These are phyloP conservation scores for Hecatera dysodea DNA, from an alignment of 2,888 invertebrate genomes.

Conservation along the genomic window DNA sequence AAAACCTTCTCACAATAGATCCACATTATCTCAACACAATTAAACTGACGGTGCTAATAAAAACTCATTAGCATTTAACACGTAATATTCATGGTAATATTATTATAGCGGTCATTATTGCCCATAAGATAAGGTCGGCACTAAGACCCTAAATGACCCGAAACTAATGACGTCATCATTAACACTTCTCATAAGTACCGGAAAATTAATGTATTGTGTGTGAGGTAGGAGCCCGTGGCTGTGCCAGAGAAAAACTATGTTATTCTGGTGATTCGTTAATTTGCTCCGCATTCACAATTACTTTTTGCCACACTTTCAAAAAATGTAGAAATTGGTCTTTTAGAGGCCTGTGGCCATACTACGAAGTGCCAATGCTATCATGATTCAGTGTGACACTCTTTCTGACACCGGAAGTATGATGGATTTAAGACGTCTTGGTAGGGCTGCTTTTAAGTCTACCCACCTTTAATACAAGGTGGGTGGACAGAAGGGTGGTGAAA, in stretches of 20 bases:
- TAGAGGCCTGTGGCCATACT: no score
- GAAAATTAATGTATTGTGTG: slow-evolving; percentile 66
- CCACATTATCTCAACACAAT: slow-evolving; percentile 26
- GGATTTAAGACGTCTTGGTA: no score
- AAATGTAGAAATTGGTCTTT: no score
- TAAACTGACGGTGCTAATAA: slow-evolving; percentile 50
- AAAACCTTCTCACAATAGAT: slow-evolving; percentile 27
- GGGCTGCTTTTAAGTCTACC: no score
- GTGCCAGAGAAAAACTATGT: not conserved
- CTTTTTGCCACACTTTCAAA: no score
- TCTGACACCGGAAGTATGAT: no score
- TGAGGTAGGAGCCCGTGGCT: not conserved
- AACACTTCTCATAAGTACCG: slow-evolving; percentile 68
- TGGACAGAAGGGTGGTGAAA: no score
- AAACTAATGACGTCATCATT: slow-evolving; percentile 72
- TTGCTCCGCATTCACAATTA: not conserved
- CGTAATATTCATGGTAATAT: slow-evolving; percentile 60
- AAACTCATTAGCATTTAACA: slow-evolving; percentile 56
- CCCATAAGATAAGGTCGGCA: slow-evolving; percentile 58
- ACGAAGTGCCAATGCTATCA: no score
- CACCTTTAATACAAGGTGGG: no score
- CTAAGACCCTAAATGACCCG: slow-evolving; percentile 68
- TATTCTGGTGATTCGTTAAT: not conserved
- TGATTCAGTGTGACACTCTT: no score
- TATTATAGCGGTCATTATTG: slow-evolving; percentile 52